phyloP scores from a whole-genome alignment of 1,140 invertebrate species.

The Aphelinus atriplicis region DNA sequence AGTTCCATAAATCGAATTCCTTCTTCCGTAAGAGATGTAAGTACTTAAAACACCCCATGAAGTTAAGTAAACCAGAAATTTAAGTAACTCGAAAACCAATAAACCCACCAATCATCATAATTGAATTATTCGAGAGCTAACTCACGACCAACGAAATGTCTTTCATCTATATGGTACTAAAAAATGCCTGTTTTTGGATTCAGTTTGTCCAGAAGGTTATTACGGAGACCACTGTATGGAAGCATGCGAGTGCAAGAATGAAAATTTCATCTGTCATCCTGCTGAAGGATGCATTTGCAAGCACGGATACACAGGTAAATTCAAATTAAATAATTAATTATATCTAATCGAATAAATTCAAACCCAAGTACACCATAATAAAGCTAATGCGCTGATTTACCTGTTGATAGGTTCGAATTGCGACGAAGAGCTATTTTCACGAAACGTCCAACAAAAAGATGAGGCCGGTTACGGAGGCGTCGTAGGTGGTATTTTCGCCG shows the following conservation, averaged over 20 bases:
- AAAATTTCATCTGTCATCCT: slow-evolving; percentile 82
- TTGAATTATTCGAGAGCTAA: no score
- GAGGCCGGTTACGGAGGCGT: slow-evolving; percentile 67
- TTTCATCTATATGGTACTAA: no score
- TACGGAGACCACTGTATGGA: slow-evolving; percentile 89
- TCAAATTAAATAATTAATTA: slow-evolving; percentile 1
- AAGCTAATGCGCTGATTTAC: background rate
- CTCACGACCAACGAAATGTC: no score
- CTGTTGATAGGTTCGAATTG: slow-evolving; percentile 64
- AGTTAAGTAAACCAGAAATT: no score
- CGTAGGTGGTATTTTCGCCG: slow-evolving; percentile 73
- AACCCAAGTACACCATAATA: background rate
- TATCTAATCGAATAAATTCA: background rate
- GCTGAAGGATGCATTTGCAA: slow-evolving; percentile 83
- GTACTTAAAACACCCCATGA: no score
- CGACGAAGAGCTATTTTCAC: slow-evolving; percentile 59
- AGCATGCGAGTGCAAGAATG: slow-evolving; percentile 79
- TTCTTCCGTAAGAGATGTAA: no score
- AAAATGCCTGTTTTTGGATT: slow-evolving; percentile 45
- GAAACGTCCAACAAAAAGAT: slow-evolving; percentile 57
- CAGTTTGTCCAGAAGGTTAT: slow-evolving; percentile 90
- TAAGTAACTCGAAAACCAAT: no score
- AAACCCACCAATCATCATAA: no score
- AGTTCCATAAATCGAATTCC: no score
- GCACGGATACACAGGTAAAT: slow-evolving; percentile 76